Base-by-base conservation (phyloP, 64 coral and sea anemone genomes). In the Montipora sp. region DNA sequence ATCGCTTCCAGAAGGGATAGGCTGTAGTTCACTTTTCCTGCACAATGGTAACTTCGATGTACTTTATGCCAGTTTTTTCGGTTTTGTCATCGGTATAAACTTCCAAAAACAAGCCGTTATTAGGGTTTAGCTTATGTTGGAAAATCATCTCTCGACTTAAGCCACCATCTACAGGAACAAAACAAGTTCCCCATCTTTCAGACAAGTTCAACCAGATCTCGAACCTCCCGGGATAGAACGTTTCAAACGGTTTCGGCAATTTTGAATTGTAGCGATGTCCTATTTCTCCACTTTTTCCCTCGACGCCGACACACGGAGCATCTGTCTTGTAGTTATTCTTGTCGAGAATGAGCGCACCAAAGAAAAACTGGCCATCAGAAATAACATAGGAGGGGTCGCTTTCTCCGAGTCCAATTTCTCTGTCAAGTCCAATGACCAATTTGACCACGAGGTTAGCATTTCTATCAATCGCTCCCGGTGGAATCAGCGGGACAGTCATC, bases 131-230 rank as follows among this genome's bases (percentile, higher is more conserved):
- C 44, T 67, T 58, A 14, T 20, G 13, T 4, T 67, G 55, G 55
- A 66, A 90, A 47, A 20, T 4, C 27, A 67, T 74, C 67, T 88
- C 70, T 46, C 58, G 48, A 23, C 67, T 87, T 16, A 75, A 74
- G 48, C 84, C 84, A 23, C 73, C 46, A 22, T 76, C 73, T 4
- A 23, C 2, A 8, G 73, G 24, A 77, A 78, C 8, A 47, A 77
- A 88, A 46, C 87, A 88, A n/a, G 70, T 77, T 55, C 87, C 86
- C 87, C 87, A 88, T 5, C 44, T 71, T 15, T 89, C 87, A 63
- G 55, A 59, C 46, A 77, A 74, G 55, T 60, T 89, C 4, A 89
- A 55, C 8, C 15, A 51, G 23, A 61, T 77, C 21, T 77, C 87
- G 16, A 89, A 75, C 74, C 77, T 51, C 3, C 87, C 87, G 1